Base-by-base conservation (phyloP, 1,140 invertebrate species). In the Macrotrachela quadricornifera region DNA sequence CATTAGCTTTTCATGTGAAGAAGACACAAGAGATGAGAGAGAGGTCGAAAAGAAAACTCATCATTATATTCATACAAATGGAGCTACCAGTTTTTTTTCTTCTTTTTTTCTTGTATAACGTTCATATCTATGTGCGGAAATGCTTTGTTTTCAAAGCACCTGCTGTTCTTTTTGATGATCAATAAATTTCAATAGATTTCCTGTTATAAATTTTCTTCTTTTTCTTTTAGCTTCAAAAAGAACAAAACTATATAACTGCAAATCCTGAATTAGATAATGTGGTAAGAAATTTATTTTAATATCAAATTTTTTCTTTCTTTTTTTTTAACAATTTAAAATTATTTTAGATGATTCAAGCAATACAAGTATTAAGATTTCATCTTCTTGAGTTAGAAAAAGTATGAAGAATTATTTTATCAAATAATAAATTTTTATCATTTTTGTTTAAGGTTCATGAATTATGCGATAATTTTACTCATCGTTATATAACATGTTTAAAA, bases 301-400 rank as follows among this genome's bases (percentile, higher is more conserved):
- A n/a, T n/a, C n/a, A n/a, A n/a, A n/a, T n/a, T 30, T 30, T 30
- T 30, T 30, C 21, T 30, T 4, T 30, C 8, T 2, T 4, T 30
- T 30, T 30, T 30, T 30, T 4, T 8, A 30, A 30, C 2, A 30
- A 30, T n/a, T 3, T 6, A 42, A 11, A 13, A 2, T 4, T 13
- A 42, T 54, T 56, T 49, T 55, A 46, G 91, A 99, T 99, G 94
- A 87, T 99, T 69, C 92, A 97, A 79, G 87, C 92, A 70, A 97
- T 99, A 76, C 92, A 97, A 81, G 94, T 99, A 64, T 80, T 99
- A 73, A 82, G 94, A 77, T 96, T 97, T 85, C 94, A 99, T 78
- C 81, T 99, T 71, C 80, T 99, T 77, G 94, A 99, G 78, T 81
- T 99, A 77, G 94, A 97, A 91, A 99, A 99, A 83, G 94, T 97